Evolutionary conservation across 2,797 vertebrate species (phyloP).

Genomic region (Catharus ustulatus): DNA sequence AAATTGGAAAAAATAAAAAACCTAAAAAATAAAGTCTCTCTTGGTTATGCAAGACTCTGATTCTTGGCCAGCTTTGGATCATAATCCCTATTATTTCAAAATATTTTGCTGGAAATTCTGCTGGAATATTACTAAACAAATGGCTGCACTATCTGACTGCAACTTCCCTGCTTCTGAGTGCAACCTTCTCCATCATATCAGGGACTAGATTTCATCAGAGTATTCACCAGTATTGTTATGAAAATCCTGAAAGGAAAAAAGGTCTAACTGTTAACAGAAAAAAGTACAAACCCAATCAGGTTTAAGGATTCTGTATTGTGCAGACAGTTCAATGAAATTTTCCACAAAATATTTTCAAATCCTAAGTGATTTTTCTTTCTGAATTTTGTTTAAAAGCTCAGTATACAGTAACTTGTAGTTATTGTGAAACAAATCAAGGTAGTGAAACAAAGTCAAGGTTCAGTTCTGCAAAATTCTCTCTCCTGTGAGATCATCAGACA

Average conservation of each 20-base stretch:
- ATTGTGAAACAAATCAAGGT: no score
- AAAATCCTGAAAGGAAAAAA: background rate
- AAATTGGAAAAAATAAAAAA: background rate
- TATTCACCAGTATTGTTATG: background rate
- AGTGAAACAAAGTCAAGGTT: background rate
- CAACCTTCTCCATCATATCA: background rate
- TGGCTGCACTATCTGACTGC: background rate
- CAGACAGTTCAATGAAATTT: background rate
- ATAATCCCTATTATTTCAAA: constrained; percentile 34
- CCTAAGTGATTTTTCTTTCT: background rate
- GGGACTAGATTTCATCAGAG: background rate
- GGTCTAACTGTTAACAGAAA: background rate
- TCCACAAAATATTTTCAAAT: background rate
- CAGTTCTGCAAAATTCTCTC: background rate
- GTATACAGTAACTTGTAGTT: background rate
- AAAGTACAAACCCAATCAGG: background rate
- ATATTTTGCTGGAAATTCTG: constrained; percentile 20
- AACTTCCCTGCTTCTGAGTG: background rate
- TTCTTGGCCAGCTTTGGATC: constrained; percentile 6
- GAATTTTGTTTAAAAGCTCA: background rate
- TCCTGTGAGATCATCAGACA: background rate
- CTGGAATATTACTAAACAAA: background rate
- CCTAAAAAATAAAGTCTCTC: accelerated
- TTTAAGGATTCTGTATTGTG: background rate
- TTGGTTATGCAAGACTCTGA: constrained; percentile 9